Evolutionary conservation across 2,888 invertebrate species (phyloP), one percentile per base, ranked within the genome.

Genomic region (Coenonympha glycerion): DNA sequence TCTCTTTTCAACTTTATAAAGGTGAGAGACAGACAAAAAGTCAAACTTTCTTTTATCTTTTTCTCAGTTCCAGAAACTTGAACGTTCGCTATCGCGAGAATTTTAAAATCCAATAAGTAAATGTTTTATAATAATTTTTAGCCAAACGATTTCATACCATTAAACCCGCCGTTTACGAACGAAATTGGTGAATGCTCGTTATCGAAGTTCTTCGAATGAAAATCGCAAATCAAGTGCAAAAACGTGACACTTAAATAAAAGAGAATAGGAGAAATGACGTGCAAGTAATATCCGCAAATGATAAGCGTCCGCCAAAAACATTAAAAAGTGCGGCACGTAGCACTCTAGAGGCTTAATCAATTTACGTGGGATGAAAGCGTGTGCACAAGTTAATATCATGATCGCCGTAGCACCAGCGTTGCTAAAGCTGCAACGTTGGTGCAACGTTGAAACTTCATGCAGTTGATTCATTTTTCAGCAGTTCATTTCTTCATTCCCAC

Each of bases 231-330:
- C 39, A 33, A 47, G 50, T 39, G 51, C 36, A 47, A 51, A 54
- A 54, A 51, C 47, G 47, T 51, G 54, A 47, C 47, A 48, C 44
- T 44, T 34, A 42, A 53, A 49, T 42, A 49, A 50, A 28, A 47
- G 18, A 51, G 47, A 51, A 54, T 40, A 54, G 24, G 28, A 33
- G 47, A 49, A 57, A 56, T 52, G 51, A 50, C 51, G 53, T 44
- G 47, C 49, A 55, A 56, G 51, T 57, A 57, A 59, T 56, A 55
- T 54, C 51, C 51, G 51, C 48, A 53, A 51, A 52, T 52, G 51
- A 57, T 56, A 56, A 57, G 52, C 49, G 51, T 39, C 45, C 45
- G 47, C 53, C 53, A 48, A 19, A 49, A 51, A 48, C 45, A 47
- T 57, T 57, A 49, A 59, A 57, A 51, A 59, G 47, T 49, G 34